Base-by-base conservation (phyloP, 1,140 invertebrate genomes). In the Hydropsyche tenuis region DNA sequence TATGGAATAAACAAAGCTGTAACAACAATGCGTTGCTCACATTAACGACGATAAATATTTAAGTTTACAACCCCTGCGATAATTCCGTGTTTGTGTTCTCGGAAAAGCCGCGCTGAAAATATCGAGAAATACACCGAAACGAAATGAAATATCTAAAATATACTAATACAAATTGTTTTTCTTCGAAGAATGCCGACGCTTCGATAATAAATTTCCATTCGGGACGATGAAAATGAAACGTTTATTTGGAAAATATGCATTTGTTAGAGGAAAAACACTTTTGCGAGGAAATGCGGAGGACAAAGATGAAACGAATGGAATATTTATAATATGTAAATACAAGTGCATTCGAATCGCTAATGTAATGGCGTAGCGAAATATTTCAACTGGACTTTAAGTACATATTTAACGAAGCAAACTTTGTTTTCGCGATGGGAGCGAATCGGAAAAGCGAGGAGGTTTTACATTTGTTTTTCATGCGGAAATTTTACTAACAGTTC, bases 21-120 rank as follows among this genome's bases (percentile, higher is more conserved):
- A 69, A 69, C 65, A 69, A 69, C 65, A 69, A 25, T 66, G 30
- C 64, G 23, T 18, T n/a, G 6, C 20, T 20, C 20, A 14, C 22
- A 22, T 60, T 14, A 27, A 27, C 4, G 46, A 51, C 65, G 27
- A 69, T 69, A 69, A 69, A 69, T 69, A 69, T 23, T 69, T 69
- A 11, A 27, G 27, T 46, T 65, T 43, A 46, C 63, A 65, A 43
- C 65, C 65, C 46, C 43, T 25, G 43, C 16, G 18, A 46, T 43
- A 51, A 27, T 16, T 7, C 27, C n/a, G 5, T 66, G 37, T 66
- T 66, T 66, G 27, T 63, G 30, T 37, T 37, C 30, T 37, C 3
- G 30, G n/a, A n/a, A n/a, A n/a, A n/a, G n/a, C n/a, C n/a, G 48
- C 20, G 18, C 48, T 53, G 18, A 53, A 53, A 53, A 53, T 53